phyloP scores from a whole-genome alignment of 2,113 vertebrate genomes.

The Acanthisitta chloris region DNA sequence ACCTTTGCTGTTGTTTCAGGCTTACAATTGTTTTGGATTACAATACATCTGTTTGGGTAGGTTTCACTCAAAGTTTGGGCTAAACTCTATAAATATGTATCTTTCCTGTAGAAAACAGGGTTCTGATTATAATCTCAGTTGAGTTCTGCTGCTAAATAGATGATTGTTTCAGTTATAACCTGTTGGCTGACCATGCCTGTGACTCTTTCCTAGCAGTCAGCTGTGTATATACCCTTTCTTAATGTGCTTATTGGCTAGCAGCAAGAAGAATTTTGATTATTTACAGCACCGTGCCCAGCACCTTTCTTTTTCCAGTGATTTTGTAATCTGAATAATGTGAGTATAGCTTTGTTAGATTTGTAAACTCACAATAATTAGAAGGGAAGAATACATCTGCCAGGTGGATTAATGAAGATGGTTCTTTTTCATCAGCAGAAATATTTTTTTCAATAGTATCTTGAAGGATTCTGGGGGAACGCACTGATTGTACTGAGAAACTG shows the following conservation, averaged over 20 bases:
- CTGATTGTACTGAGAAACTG: background rate
- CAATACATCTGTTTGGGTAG: background rate
- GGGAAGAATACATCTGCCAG: background rate
- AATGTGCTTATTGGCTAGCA: background rate
- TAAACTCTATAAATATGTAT: background rate
- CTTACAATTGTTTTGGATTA: background rate
- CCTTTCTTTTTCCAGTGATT: background rate
- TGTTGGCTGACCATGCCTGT: background rate
- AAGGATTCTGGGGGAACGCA: conserved; percentile 17
- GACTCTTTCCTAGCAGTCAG: background rate
- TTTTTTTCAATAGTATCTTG: background rate
- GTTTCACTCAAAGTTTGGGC: background rate
- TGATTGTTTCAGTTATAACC: background rate
- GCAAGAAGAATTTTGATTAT: background rate
- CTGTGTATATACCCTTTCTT: background rate
- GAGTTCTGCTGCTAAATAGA: background rate
- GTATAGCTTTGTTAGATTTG: conserved; percentile 45
- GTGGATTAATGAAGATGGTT: background rate
- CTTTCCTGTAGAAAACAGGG: background rate
- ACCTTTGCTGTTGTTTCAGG: background rate
- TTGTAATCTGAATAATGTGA: conserved; percentile 12
- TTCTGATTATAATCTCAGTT: background rate
- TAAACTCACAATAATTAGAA: conserved; percentile 28
- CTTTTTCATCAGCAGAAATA: conserved; percentile 2
- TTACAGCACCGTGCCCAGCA: background rate